Percentiles rank a stretch among this genome's conserved stretches.
phyloP scores from a whole-genome alignment of 2,113 vertebrate species.

The Caloenas nicobarica region DNA sequence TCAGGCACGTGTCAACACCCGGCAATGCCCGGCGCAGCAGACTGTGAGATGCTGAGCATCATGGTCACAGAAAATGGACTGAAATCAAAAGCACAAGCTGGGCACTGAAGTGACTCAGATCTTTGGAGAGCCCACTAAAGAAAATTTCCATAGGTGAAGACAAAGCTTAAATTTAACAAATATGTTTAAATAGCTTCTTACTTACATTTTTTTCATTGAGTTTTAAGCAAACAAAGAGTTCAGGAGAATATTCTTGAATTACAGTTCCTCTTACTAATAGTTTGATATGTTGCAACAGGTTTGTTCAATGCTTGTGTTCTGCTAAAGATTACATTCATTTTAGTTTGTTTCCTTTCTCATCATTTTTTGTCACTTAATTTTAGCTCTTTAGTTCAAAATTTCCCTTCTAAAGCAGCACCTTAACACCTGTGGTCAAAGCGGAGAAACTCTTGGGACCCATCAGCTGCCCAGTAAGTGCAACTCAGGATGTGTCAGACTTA shows the following conservation, averaged over 20 bases:
- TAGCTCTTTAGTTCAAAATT: not conserved
- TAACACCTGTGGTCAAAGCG: not conserved
- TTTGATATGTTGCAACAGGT: not conserved
- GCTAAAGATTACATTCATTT: not conserved
- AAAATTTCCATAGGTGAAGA: not conserved
- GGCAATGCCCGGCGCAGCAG: rapidly evolving
- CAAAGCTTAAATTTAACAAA: not conserved
- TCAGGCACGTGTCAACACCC: rapidly evolving
- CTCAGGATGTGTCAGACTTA: not conserved
- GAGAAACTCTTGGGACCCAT: not conserved
- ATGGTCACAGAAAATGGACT: not conserved
- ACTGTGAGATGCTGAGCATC: not conserved
- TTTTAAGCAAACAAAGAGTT: not conserved
- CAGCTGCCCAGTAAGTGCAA: not conserved
- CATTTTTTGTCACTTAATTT: not conserved
- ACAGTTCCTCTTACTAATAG: not conserved
- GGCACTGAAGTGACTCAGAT: not conserved
- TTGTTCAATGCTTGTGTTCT: not conserved
- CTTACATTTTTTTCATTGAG: rapidly evolving
- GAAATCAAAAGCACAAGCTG: not conserved
- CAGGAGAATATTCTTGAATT: not conserved
- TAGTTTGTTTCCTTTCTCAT: not conserved
- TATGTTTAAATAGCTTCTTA: not conserved
- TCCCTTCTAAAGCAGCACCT: not conserved
- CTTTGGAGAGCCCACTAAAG: not conserved